phyloP scores from a whole-genome alignment of 2,888 invertebrate genomes.

The Criorhina ranunculi region DNA sequence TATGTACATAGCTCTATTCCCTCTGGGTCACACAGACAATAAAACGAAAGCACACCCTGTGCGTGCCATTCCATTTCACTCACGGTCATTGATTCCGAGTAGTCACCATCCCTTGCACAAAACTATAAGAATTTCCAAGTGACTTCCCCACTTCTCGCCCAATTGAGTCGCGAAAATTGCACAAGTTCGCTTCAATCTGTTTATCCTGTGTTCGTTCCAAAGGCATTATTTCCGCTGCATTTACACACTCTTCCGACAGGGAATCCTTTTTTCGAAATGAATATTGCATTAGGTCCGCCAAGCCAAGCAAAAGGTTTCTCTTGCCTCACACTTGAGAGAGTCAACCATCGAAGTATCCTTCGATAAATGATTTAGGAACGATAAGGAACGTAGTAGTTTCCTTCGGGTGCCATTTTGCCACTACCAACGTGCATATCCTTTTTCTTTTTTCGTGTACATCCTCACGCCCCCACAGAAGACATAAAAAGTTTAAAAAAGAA shows the following conservation, averaged over 20 bases:
- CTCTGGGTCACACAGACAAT: no score
- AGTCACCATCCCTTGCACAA: not conserved
- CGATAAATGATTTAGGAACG: constrained; percentile 8
- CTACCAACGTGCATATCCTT: not conserved
- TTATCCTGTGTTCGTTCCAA: constrained; percentile 1
- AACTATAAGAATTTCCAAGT: constrained; percentile 12
- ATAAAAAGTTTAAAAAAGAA: not conserved
- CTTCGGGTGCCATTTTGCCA: constrained; percentile 15
- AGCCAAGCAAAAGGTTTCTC: not conserved
- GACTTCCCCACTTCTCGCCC: not conserved
- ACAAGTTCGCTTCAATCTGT: not conserved
- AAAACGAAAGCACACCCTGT: no score
- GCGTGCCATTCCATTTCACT: no score
- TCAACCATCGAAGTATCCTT: not conserved
- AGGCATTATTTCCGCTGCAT: constrained; percentile 9
- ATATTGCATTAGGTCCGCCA: constrained; percentile 22
- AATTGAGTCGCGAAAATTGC: constrained; percentile 10
- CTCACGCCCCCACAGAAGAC: constrained; percentile 13
- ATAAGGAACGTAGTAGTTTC: not conserved
- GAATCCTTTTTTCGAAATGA: constrained; percentile 12
- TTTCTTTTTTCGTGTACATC: not conserved
- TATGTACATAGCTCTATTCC: no score
- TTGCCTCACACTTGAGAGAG: constrained; percentile 15
- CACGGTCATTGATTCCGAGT: not conserved
- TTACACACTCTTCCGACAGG: not conserved